phyloP scores from a whole-genome alignment of 2,888 invertebrate species.

The Dermolepida albohirtum region DNA sequence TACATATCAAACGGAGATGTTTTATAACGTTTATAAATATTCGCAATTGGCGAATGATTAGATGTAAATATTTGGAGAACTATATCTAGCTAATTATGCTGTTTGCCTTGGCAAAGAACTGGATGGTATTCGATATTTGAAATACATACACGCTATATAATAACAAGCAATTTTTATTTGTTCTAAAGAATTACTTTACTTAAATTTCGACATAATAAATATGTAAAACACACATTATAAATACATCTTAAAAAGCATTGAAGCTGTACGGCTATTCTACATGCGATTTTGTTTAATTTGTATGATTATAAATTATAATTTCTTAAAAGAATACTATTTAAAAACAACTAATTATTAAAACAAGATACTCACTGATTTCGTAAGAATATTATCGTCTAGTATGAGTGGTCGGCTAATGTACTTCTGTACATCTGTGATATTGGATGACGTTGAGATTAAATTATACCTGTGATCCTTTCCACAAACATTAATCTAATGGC shows the following conservation, averaged over 20 bases:
- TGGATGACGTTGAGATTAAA: slow-evolving; percentile 19
- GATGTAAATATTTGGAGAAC: no score
- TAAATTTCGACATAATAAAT: no score
- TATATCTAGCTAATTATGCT: no score
- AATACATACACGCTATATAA: no score
- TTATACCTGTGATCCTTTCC: slow-evolving; percentile 27
- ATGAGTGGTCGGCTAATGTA: slow-evolving; percentile 15
- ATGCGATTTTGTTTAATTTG: background rate
- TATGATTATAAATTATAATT: background rate
- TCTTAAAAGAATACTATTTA: background rate
- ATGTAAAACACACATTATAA: no score
- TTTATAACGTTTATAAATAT: no score
- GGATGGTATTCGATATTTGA: no score
- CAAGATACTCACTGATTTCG: slow-evolving; percentile 10
- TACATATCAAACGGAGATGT: no score
- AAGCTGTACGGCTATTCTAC: background rate
- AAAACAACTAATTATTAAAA: background rate
- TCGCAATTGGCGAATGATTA: no score
- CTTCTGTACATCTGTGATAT: slow-evolving; percentile 23
- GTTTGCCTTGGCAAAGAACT: no score
- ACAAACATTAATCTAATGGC: slow-evolving; percentile 1
- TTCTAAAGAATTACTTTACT: no score
- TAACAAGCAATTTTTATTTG: no score
- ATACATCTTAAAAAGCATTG: background rate
- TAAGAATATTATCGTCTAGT: slow-evolving; percentile 2